Evolutionary conservation across 2,888 invertebrate species (phyloP), one percentile per base, ranked within the genome.

Genomic region (Netelia melanura): DNA sequence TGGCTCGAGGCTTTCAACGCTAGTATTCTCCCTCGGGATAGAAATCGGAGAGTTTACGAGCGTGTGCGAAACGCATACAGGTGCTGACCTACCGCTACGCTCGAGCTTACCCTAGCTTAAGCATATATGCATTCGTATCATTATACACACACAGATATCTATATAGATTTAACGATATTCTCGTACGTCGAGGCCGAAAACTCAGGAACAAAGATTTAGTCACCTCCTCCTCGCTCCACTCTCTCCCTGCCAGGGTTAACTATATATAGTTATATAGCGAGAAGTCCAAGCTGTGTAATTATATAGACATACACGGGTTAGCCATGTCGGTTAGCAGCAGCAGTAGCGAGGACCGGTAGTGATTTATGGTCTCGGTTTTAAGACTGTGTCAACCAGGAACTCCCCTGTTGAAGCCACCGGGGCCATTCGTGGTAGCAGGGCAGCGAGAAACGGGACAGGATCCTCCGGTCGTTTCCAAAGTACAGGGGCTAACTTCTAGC

Each of bases 291-390:
- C 9, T 17, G n/a, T 56, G 8, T 17, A 56, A 11, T n/a, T 21
- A 56, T 21, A 56, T 21, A 56, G 8, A 56, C 17, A 56, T 56
- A 56, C 77, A 21, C 64, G 64, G 71, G 72, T 77, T 74, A 81
- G 68, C 81, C 74, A 68, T 54, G 81, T 72, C 54, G 76, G 84
- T 77, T 84, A 76, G 30, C 5, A 30, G 30, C 30, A 30, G 30
- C 30, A 30, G 80, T 76, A 70, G 58, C 25, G 77, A 77, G 82
- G 77, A 67, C 68, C 68, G 64, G 75, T 58, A 21, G 81, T 87
- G 85, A 87, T 87, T 87, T 87, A 87, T 87, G 76, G 81, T 75
- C 81, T 44, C 65, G 80, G 80, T 84, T 77, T 77, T 85, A 85
- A 84, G 83, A 79, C 75, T 87, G 86, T 86, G 85, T 80, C 80